Evolutionary conservation across 1,140 invertebrate species (phyloP), one percentile per base, ranked within the genome.

Genomic region (Phenacoccus solenopsis): DNA sequence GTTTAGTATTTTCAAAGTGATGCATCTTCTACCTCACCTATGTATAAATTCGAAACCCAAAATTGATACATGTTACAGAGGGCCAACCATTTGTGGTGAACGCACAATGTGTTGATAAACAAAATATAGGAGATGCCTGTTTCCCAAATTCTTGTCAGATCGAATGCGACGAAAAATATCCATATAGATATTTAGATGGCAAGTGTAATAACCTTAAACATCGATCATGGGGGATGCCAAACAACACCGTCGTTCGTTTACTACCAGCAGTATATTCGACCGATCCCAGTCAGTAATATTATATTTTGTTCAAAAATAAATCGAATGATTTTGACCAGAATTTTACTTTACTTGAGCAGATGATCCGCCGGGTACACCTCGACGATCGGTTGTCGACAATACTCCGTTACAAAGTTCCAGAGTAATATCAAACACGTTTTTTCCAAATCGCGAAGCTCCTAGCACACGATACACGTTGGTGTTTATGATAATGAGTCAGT

Each of bases 201-300:
- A 85, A 85, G n/a, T 91, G 90, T 76, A 91, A 91, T 76, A 89
- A 91, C 76, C 76, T 84, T 0, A 74, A 80, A 12, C 76, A 86
- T 24, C 81, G 80, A 1, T 80, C 80, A 32, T 82, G 80, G 80
- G 85, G 85, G 1, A 79, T 82, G 73, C 77, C 81, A 0, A 81
- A 84, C 13, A 84, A 81, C 16, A 82, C 81, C 1, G 83, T 86
- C 73, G 82, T 82, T 67, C 77, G 89, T 70, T 77, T 90, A 28
- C 75, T 90, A 32, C 82, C 83, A 68, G 82, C 88, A 1, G 82
- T 80, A 74, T 90, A 90, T 76, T 49, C 38, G 3, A 9, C 38
- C 4, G 20, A 9, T n/a, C 5, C 4, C 12, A 49, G 38, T 49
- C 13, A 5, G n/a, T n/a, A n/a, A n/a, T n/a, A n/a, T n/a, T n/a